Evolutionary conservation across 1,140 invertebrate genomes (phyloP), one percentile per base, ranked within the genome.

Genomic region (Phthorimaea operculella): DNA sequence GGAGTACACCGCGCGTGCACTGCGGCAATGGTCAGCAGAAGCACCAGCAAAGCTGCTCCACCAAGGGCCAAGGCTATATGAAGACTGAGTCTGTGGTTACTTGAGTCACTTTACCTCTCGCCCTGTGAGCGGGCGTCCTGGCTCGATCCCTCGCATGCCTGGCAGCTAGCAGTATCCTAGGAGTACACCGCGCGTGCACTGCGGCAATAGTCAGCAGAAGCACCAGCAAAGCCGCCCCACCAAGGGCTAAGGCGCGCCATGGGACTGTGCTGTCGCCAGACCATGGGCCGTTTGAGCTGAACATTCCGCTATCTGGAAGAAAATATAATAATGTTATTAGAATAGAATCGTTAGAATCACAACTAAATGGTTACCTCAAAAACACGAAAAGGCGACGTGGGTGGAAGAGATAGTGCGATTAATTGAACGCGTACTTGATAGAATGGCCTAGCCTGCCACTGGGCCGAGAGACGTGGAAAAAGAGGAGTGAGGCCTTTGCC

Each of bases 1-100:
- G 76, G 74, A 49, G 72, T 71, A 63, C 68, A 80, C 50, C 76
- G 76, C 1, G 69, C 66, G 63, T 75, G 76, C 51, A 74, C 64
- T 36, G 55, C 72, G 1, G 53, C 45, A n/a, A 59, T 60, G n/a
- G 74, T 66, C 51, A 71, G 44, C 60, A 70, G 63, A 55, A 72
- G 54, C 49, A 73, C 54, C 36, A 63, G 70, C 16, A 58, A 74
- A 10, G 58, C 66, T 21, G 64, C 73, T 42, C 63, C 69, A 51
- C 69, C 65, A 57, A 76, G 59, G n/a, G n/a, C n/a, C n/a, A n/a
- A n/a, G n/a, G 69, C 60, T 33, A 51, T 0, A n/a, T n/a, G n/a
- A n/a, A n/a, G n/a, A n/a, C n/a, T n/a, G n/a, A n/a, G n/a, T n/a
- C 28, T 44, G 14, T 34, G 47, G 28, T n/a, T 21, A n/a, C n/a